A percentile compares a stretch with the other conserved stretches of the same genome.
Evolutionary conservation across 2,797 vertebrate species (phyloP).

Genomic region (Chaetodon trifasciatus): DNA sequence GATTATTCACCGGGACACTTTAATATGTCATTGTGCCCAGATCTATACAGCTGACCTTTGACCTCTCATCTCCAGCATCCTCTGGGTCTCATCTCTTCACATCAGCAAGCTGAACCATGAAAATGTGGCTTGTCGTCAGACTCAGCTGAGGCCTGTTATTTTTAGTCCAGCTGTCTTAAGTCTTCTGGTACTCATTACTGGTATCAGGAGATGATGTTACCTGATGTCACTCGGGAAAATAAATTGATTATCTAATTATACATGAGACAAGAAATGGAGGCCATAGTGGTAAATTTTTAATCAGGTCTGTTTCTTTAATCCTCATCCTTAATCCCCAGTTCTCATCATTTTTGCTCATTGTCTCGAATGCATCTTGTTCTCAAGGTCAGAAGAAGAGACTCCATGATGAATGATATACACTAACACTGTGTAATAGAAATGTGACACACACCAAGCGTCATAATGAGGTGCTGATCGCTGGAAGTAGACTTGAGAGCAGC

Average conservation of each 20-base stretch:
- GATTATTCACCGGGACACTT: constrained; percentile 2
- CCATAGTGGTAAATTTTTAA: no score
- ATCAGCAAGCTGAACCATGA: not conserved
- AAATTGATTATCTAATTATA: no score
- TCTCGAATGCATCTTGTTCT: no score
- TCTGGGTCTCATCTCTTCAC: not conserved
- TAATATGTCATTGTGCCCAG: not conserved
- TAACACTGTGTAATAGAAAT: no score
- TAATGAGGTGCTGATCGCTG: no score
- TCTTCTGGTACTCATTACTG: not conserved
- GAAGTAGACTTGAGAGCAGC: no score
- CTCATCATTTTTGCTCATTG: no score
- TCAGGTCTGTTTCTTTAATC: not conserved
- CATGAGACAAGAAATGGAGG: no score
- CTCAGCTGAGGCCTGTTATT: not conserved
- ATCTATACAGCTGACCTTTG: not conserved
- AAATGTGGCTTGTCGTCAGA: not conserved
- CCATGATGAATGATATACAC: no score
- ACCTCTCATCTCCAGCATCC: constrained; percentile 3
- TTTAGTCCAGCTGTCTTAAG: no score
- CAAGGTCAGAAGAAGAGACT: no score
- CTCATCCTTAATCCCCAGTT: not conserved
- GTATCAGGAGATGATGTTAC: not conserved
- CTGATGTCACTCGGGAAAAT: not conserved
- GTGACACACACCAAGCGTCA: no score